Evolutionary conservation across 1,140 invertebrate genomes (phyloP).

Genomic region (Orius insidiosus): DNA sequence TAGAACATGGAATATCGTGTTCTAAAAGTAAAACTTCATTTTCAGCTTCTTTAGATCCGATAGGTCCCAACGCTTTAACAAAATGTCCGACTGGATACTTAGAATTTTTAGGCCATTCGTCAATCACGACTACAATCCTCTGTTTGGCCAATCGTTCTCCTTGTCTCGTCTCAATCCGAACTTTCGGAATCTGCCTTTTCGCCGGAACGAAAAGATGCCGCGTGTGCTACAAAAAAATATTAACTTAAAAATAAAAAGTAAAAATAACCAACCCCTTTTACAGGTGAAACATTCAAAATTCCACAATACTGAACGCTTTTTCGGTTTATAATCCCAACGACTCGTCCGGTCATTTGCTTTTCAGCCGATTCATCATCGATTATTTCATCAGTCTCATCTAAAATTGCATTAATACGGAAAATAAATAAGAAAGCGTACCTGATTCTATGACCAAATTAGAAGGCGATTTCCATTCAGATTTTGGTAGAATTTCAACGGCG

Average conservation of each 20-base stretch:
- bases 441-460: slow-evolving; percentile 55
- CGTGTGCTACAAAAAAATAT: slow-evolving; percentile 31
- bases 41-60: slow-evolving; percentile 79
- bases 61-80: slow-evolving; percentile 62
- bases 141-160: slow-evolving; percentile 61
- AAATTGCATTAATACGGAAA: slow-evolving; percentile 1
- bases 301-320: slow-evolving; percentile 97
- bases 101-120: slow-evolving; percentile 79
- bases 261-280: slow-evolving; percentile 42
- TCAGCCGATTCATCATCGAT: slow-evolving; percentile 35
- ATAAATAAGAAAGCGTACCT: slow-evolving; percentile 1
- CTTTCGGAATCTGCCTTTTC: slow-evolving; percentile 75
- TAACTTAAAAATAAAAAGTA: slow-evolving; percentile 1
- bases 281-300: slow-evolving; percentile 62
- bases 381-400: slow-evolving; percentile 11
- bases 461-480: slow-evolving; percentile 76
- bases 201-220: slow-evolving; percentile 78
- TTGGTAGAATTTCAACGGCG: slow-evolving; percentile 75
- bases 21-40: slow-evolving; percentile 91
- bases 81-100: slow-evolving; percentile 72
- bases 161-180: slow-evolving; percentile 83
- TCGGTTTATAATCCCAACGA: slow-evolving; percentile 88
- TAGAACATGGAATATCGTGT: slow-evolving; percentile 89
- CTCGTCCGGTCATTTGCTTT: slow-evolving; percentile 59
- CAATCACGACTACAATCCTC: slow-evolving; percentile 79